phyloP scores from a whole-genome alignment of 2,888 invertebrate species.

The Chaetogeoica ovagalla region DNA sequence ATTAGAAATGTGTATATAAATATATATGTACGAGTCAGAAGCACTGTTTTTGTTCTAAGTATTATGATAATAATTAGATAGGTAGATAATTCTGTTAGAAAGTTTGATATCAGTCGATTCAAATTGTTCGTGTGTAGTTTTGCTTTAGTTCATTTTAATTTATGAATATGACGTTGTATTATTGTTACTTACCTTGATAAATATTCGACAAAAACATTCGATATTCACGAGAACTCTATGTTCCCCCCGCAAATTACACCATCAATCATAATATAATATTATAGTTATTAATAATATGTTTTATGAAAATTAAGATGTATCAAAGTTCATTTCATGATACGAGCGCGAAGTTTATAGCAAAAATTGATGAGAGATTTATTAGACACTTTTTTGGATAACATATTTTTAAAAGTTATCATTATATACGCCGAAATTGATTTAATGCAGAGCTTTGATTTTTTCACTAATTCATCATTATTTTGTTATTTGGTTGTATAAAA shows the following conservation, averaged over 20 bases:
- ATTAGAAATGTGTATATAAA: too few relatives aligned
- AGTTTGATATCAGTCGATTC: background rate
- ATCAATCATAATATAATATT: constrained; percentile 10
- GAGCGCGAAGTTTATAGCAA: background rate
- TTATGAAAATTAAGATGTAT: background rate
- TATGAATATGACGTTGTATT: background rate
- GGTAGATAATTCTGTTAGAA: background rate
- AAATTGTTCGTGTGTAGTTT: background rate
- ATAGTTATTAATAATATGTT: background rate
- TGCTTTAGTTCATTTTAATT: constrained; percentile 1
- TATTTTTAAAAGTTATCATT: too few relatives aligned
- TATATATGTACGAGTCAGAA: too few relatives aligned
- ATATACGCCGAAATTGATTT: too few relatives aligned
- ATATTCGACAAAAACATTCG: background rate
- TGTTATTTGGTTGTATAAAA: too few relatives aligned
- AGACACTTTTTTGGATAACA: too few relatives aligned
- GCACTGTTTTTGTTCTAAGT: too few relatives aligned
- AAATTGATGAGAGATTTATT: background rate
- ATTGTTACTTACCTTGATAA: background rate
- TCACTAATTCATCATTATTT: too few relatives aligned
- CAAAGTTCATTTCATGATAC: background rate
- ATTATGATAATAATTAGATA: too few relatives aligned
- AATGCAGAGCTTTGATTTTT: too few relatives aligned
- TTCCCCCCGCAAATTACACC: background rate
- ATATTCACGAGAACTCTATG: background rate